Percentiles rank a stretch among this genome's conserved stretches.
Conservation (phyloP, 2,888 invertebrate genomes). For the Trimorus sp. region DNA sequence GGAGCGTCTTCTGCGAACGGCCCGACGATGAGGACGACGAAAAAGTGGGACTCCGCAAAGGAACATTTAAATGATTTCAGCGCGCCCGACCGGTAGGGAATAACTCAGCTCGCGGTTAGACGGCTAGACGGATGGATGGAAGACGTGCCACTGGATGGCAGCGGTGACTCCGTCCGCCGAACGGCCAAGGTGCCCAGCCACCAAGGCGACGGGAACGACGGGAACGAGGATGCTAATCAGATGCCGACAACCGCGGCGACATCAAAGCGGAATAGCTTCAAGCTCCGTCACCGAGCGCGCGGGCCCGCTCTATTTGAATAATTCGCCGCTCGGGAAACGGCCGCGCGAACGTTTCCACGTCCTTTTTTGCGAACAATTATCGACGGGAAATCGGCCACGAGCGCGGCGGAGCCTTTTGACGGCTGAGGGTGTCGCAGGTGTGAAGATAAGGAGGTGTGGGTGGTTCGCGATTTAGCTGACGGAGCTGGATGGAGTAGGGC, state of each 20-base stretch:
- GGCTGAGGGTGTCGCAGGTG: no score
- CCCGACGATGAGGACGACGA: constrained; percentile 75
- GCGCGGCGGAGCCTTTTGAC: no score
- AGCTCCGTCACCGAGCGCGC: constrained; percentile 76
- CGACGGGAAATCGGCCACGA: no score
- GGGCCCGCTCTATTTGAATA: constrained; percentile 77
- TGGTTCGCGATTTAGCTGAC: no score
- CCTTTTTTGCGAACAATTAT: no score
- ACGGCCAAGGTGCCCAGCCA: constrained; percentile 49
- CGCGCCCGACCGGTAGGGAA: constrained; percentile 72
- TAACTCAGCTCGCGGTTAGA: constrained; percentile 75
- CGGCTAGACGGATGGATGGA: constrained; percentile 73
- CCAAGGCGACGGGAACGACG: constrained; percentile 58
- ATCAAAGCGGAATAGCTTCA: constrained; percentile 78
- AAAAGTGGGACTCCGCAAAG: constrained; percentile 77
- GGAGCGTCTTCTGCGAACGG: constrained; percentile 47
- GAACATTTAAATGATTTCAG: constrained; percentile 81
- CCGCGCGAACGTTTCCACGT: background rate
- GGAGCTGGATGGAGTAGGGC: no score
- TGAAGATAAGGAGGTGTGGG: no score
- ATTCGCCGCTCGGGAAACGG: constrained; percentile 5
- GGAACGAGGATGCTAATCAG: constrained; percentile 79
- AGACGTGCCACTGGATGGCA: constrained; percentile 73
- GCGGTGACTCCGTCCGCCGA: constrained; percentile 69
- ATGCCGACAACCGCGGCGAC: constrained; percentile 80